These are phyloP conservation scores for Xanthostigma xanthostigma DNA, from an alignment of 2,888 invertebrate genomes.

Conservation along the genomic window DNA sequence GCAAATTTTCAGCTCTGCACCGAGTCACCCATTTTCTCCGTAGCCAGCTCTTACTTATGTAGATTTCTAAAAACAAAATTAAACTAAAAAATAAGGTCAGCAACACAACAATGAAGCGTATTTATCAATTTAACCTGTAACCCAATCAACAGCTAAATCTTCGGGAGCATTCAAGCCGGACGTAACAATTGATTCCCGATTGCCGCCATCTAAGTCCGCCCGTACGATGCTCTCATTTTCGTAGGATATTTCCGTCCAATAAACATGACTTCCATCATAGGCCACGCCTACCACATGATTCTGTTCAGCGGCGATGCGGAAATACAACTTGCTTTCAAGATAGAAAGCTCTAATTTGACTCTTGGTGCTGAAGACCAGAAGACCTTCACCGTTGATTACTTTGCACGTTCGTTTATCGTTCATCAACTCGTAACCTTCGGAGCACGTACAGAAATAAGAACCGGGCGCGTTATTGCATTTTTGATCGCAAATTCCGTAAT, in stretches of 20 bases:
- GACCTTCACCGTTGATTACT: conserved; percentile 41
- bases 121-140: too few species aligned
- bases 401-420: conserved; percentile 38
- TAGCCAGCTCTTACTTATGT: too few species aligned
- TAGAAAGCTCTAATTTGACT: conserved; percentile 48
- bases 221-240: conserved; percentile 58
- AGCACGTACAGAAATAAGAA: conserved; percentile 47
- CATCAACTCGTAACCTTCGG: conserved; percentile 35
- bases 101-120: too few species aligned
- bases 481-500: conserved; percentile 53
- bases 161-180: conserved; percentile 58
- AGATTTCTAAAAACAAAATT: too few species aligned
- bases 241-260: conserved; percentile 61
- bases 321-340: conserved; percentile 36
- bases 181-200: conserved; percentile 43
- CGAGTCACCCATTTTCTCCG: too few species aligned
- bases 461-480: conserved; percentile 43
- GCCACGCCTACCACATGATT: conserved; percentile 51
- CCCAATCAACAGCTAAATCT: conserved; percentile 61
- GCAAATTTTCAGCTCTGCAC: too few species aligned
- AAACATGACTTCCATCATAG: conserved; percentile 52
- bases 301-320: conserved; percentile 33
- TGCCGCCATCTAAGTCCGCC: conserved; percentile 42
- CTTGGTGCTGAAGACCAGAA: conserved; percentile 52
- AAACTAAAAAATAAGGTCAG: too few species aligned